A percentile compares a stretch with the other conserved stretches of the same genome.
phyloP scores from a whole-genome alignment of 2,888 invertebrate genomes.

The Erebia ligea region DNA sequence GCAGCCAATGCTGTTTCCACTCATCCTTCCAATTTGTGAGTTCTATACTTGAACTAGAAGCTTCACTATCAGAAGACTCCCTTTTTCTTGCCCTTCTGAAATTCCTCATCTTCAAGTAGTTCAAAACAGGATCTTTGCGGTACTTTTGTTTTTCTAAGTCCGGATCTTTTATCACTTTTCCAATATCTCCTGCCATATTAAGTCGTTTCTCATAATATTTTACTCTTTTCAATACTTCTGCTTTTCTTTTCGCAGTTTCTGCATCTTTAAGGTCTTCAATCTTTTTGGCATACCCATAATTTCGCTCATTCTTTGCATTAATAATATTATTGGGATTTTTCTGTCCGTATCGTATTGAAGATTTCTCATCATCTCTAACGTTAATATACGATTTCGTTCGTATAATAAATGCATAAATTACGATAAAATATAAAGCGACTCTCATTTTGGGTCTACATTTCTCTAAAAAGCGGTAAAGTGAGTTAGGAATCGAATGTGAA shows the following conservation, averaged over 20 bases:
- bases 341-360: constrained; percentile 35
- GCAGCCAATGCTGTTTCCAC: constrained; percentile 49
- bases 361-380: constrained; percentile 43
- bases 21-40: constrained; percentile 50
- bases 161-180: constrained; percentile 21
- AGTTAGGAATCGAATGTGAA: constrained; percentile 23
- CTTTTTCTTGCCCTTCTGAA: constrained; percentile 43
- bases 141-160: constrained; percentile 37
- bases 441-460: constrained; percentile 52
- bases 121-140: constrained; percentile 56
- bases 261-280: constrained; percentile 26
- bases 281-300: constrained; percentile 11
- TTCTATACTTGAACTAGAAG: constrained; percentile 51
- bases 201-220: constrained; percentile 26
- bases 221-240: constrained; percentile 27
- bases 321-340: neutral
- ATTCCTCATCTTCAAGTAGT: constrained; percentile 41
- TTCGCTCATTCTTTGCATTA: neutral
- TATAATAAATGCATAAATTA: constrained; percentile 36
- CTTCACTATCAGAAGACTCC: constrained; percentile 40
- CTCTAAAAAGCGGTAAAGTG: constrained; percentile 30
- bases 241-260: constrained; percentile 34
- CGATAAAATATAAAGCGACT: constrained; percentile 39
- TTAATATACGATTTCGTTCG: constrained; percentile 45
- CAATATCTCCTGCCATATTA: constrained; percentile 10